phyloP scores from a whole-genome alignment of 2,888 invertebrate species.

The Yponomeuta evonymella region DNA sequence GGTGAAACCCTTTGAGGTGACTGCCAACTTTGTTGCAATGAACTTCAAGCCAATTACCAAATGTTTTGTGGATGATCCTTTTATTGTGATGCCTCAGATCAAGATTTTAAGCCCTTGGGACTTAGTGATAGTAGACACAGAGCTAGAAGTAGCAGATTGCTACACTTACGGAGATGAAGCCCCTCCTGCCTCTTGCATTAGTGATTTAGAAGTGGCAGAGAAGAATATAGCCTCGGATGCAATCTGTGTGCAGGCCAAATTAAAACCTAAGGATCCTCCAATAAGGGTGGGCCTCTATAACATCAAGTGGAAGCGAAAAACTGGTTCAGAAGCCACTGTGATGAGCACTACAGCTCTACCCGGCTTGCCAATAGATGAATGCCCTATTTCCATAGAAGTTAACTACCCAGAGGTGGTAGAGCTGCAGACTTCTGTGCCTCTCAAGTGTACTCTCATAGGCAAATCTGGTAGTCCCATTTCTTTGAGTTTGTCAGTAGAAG shows the following conservation, averaged over 20 bases:
- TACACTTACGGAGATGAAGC: constrained; percentile 47
- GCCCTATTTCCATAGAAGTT: constrained; percentile 77
- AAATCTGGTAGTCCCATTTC: constrained; percentile 83
- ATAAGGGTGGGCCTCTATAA: constrained; percentile 65
- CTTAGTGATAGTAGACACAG: constrained; percentile 79
- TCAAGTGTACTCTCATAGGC: constrained; percentile 83
- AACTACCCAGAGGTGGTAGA: constrained; percentile 84
- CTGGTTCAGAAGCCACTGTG: constrained; percentile 42
- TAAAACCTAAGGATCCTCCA: constrained; percentile 59
- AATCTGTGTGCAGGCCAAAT: constrained; percentile 56
- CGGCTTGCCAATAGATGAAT: constrained; percentile 76
- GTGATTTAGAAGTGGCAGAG: constrained; percentile 55
- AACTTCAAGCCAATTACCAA: constrained; percentile 80
- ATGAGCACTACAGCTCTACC: constrained; percentile 75
- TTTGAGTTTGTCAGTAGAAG: constrained; percentile 84
- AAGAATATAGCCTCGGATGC: constrained; percentile 63
- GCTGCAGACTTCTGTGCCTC: constrained; percentile 82
- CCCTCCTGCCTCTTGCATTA: constrained; percentile 53
- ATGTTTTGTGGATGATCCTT: constrained; percentile 81
- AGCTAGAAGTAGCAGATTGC: constrained; percentile 77
- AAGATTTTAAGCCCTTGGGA: constrained; percentile 83
- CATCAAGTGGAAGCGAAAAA: constrained; percentile 61
- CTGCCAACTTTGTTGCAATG: constrained; percentile 79
- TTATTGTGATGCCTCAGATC: constrained; percentile 81
- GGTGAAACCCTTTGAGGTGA: constrained; percentile 82